These are phyloP conservation scores for Pomacea maculata DNA, from an alignment of 1,140 invertebrate species.

Conservation along the genomic window DNA sequence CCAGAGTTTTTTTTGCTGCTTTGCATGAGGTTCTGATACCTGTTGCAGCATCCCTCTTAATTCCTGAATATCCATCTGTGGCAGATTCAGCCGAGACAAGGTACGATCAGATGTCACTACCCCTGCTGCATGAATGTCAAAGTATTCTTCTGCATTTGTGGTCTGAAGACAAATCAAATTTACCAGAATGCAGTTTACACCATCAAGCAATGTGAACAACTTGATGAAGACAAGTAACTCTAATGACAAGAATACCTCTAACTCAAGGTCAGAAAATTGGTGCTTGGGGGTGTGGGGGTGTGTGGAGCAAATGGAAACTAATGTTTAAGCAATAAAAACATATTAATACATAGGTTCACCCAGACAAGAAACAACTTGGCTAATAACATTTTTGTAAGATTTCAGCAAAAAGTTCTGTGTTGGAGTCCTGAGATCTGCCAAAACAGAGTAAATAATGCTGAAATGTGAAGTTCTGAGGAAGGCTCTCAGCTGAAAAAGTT, in stretches of 20 bases:
- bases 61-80: conserved; percentile 75
- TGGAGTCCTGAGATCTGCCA: no score
- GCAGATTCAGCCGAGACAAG: conserved; percentile 78
- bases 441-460: not conserved
- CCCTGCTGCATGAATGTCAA: conserved; percentile 53
- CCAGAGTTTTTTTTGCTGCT: conserved; percentile 54
- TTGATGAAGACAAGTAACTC: no score
- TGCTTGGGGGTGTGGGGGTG: no score
- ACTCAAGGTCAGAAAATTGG: no score
- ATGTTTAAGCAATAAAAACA: not conserved
- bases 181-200: not conserved
- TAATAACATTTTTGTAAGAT: no score
- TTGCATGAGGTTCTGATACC: conserved; percentile 45
- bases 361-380: no score
- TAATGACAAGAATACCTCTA: no score
- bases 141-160: conserved; percentile 63
- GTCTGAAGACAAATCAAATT: conserved; percentile 34
- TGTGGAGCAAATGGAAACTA: no score
- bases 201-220: not conserved
- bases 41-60: conserved; percentile 70
- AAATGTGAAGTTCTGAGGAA: not conserved
- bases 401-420: no score
- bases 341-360: not conserved
- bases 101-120: conserved; percentile 83
- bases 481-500: not conserved